Base-by-base conservation (phyloP, 64 coral and sea anemone genomes). In the Astreopora myriophthalma region DNA sequence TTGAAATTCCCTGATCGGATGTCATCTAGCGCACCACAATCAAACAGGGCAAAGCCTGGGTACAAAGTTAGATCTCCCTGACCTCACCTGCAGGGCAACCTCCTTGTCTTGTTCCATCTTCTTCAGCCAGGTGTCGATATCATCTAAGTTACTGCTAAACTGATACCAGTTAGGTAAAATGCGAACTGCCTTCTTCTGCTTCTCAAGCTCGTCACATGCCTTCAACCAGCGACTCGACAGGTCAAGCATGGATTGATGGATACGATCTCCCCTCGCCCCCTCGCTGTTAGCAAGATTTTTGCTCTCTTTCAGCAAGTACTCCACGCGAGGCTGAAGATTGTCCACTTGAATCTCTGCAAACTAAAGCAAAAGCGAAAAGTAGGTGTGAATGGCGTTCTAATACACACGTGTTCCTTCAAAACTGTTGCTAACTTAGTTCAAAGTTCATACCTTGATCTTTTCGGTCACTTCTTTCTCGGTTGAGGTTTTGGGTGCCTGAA, bases 111-210 rank as follows among this genome's bases (percentile, higher is more conserved):
- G 86, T 33, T 98, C 96, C 73, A 95, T 87, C n/a, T 70, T 74
- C 14, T 66, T 89, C 13, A 98, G 55, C 89, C 93, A 98, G 1
- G 77, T 34, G 62, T 93, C 92, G 19, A 95, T 93, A 64, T 95
- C 93, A 7, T 89, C 91, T 25, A 98, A 64, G 65, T 89, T 98
- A 30, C 96, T 93, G 37, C 91, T 89, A 44, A 98, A 98, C 63
- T 98, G 90, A 61, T 95, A 98, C 96, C 96, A 98, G n/a, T 98
- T 86, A 5, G 96, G 93, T 1, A 95, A 74, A 60, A 98, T 82
- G 31, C 88, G 72, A 0, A 98, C 66, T 2, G 89, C 93, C 40
- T 93, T 94, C 37, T 98, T 98, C 42, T 91, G 94, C 11, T 86
- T 86, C 24, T 92, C 94, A 17, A 96, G 19, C 38, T 89, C 90